Conservation (phyloP, 2,888 invertebrate species). For the Eupithecia subumbrata region DNA sequence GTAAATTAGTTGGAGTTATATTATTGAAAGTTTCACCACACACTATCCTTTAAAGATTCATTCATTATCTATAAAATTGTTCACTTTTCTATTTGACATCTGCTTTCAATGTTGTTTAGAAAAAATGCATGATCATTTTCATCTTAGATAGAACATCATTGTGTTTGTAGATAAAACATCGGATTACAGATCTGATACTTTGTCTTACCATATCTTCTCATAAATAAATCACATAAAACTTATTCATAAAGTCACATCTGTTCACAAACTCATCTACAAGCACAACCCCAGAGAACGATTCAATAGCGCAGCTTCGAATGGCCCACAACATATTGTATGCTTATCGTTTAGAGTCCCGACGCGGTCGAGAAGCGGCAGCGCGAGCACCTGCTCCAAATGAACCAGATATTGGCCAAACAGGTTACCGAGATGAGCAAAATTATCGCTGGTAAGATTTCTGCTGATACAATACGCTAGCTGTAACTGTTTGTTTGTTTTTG, state of each 20-base stretch:
- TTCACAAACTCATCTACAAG: conserved; percentile 45
- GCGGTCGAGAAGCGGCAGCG: conserved; percentile 94
- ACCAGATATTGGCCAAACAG: conserved; percentile 96
- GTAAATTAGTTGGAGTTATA: background rate
- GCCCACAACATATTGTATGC: conserved; percentile 65
- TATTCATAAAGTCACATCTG: conserved; percentile 9
- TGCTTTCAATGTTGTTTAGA: conserved; percentile 69
- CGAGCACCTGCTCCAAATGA: conserved; percentile 94
- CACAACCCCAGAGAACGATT: conserved; percentile 30
- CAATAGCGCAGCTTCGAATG: conserved; percentile 73
- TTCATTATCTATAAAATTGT: background rate
- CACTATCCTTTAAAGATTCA: background rate
- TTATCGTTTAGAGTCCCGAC: conserved; percentile 86
- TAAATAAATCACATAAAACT: background rate
- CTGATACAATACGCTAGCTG: conserved; percentile 32
- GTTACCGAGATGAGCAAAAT: conserved; percentile 98
- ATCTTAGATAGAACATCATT: conserved; percentile 12
- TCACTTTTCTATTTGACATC: conserved; percentile 33
- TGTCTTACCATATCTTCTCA: background rate
- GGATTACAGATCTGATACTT: background rate
- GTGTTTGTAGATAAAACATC: conserved; percentile 47
- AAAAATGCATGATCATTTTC: conserved; percentile 59
- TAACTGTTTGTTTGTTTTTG: conserved; percentile 35
- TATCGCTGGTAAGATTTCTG: conserved; percentile 91
- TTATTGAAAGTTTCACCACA: background rate